These are phyloP conservation scores for Calameuta filiformis DNA, from an alignment of 2,888 invertebrate species.

Conservation along the genomic window DNA sequence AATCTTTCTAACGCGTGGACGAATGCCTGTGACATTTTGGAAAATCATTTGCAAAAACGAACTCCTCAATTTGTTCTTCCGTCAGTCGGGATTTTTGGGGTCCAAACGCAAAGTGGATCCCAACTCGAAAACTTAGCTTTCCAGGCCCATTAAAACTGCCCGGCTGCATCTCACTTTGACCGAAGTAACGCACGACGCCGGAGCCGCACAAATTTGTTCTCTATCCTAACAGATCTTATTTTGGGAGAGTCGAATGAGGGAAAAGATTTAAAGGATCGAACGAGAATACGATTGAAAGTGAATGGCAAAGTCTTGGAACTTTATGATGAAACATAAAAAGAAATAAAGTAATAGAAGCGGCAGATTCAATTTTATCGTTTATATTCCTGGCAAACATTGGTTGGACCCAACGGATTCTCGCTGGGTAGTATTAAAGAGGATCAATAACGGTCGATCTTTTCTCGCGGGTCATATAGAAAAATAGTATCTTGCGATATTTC, in stretches of 20 bases:
- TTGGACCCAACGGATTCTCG: background rate
- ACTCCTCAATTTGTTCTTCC: background rate
- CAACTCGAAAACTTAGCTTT: background rate
- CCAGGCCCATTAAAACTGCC: background rate
- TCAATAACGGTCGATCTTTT: background rate
- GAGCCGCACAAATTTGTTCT: background rate
- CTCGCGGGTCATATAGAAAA: slow-evolving; percentile 14
- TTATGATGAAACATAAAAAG: background rate
- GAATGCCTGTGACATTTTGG: background rate
- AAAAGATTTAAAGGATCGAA: background rate
- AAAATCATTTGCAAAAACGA: background rate
- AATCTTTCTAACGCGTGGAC: background rate
- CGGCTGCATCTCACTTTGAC: background rate
- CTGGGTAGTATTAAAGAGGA: background rate
- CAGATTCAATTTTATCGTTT: background rate
- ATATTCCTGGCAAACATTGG: background rate
- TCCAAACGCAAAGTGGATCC: background rate
- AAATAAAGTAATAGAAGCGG: background rate
- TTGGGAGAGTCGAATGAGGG: background rate
- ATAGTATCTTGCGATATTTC: slow-evolving; percentile 17
- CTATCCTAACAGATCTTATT: background rate
- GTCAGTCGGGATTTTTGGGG: background rate
- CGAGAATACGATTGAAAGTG: background rate
- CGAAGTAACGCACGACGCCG: background rate
- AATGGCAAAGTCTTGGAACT: background rate